phyloP scores from a whole-genome alignment of 2,888 invertebrate species.

The Lasius fuliginosus region DNA sequence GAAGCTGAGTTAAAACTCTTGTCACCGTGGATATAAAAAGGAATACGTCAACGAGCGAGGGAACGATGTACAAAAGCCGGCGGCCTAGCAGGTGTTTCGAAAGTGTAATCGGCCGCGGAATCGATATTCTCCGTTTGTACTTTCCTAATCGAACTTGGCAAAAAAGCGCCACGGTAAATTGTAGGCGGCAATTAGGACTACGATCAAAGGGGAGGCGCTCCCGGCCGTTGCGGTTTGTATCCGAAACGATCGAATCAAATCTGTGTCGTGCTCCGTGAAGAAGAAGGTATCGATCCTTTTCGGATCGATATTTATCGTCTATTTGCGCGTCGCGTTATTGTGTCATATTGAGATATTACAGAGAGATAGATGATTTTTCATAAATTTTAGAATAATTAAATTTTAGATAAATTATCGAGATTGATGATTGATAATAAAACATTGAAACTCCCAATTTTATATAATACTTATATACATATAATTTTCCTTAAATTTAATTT shows the following conservation, averaged over 20 bases:
- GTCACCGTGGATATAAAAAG: not conserved
- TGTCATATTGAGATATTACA: not conserved
- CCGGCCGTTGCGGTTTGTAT: slow-evolving; percentile 49
- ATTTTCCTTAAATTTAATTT: not conserved
- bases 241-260: slow-evolving; percentile 54
- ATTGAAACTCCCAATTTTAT: not conserved
- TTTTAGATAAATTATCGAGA: not conserved
- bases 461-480: not conserved
- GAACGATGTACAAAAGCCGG: slow-evolving; percentile 26
- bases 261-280: slow-evolving; percentile 40
- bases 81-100: slow-evolving; percentile 64
- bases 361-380: not conserved
- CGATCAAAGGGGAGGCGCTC: slow-evolving; percentile 63
- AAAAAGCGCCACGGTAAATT: slow-evolving; percentile 60
- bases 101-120: slow-evolving; percentile 60
- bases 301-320: not conserved
- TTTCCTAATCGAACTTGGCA: slow-evolving; percentile 36
- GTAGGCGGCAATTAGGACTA: slow-evolving; percentile 66
- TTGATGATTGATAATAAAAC: not conserved
- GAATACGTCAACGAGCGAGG: slow-evolving; percentile 17
- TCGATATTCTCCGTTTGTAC: slow-evolving; percentile 49
- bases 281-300: not conserved
- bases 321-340: not conserved
- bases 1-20: not conserved
- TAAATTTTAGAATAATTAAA: slow-evolving; percentile 3